Evolutionary conservation across 2,113 vertebrate species (phyloP).

Genomic region (Riparia riparia): DNA sequence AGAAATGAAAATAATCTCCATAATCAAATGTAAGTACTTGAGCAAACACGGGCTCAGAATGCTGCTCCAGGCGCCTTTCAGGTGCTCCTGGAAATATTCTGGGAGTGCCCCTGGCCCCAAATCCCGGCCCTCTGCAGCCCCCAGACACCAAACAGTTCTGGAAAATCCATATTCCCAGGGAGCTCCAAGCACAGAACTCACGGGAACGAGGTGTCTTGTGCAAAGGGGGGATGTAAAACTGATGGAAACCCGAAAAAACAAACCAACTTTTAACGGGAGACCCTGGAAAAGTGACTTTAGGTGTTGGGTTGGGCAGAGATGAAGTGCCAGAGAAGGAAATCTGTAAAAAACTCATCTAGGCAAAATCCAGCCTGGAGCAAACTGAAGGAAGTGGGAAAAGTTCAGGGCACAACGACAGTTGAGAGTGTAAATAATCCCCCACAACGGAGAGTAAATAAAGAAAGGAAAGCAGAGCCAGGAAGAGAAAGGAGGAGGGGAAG

Average conservation of each 20-base stretch:
- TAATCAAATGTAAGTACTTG: fast-evolving
- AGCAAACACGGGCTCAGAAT: background rate
- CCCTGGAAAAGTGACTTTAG: fast-evolving
- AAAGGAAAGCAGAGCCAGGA: fast-evolving
- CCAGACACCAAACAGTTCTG: fast-evolving
- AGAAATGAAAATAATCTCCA: background rate
- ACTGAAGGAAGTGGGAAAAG: background rate
- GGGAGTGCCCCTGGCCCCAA: background rate
- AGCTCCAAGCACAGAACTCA: fast-evolving
- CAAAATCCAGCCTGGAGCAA: background rate
- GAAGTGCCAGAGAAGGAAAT: background rate
- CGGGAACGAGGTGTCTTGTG: fast-evolving
- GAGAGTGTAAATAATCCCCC: background rate
- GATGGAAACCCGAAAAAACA: fast-evolving
- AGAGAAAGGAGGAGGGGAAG: background rate
- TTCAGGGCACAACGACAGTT: fast-evolving
- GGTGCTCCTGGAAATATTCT: background rate
- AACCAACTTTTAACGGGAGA: fast-evolving
- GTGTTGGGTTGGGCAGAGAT: background rate
- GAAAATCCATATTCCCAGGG: background rate
- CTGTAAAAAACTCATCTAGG: background rate
- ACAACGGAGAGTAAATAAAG: background rate
- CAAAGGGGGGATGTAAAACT: fast-evolving
- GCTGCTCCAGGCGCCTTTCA: background rate
- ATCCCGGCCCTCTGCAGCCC: no score